These are phyloP conservation scores for Eristalinus aeneus DNA, from an alignment of 2,888 invertebrate genomes.

Conservation along the genomic window DNA sequence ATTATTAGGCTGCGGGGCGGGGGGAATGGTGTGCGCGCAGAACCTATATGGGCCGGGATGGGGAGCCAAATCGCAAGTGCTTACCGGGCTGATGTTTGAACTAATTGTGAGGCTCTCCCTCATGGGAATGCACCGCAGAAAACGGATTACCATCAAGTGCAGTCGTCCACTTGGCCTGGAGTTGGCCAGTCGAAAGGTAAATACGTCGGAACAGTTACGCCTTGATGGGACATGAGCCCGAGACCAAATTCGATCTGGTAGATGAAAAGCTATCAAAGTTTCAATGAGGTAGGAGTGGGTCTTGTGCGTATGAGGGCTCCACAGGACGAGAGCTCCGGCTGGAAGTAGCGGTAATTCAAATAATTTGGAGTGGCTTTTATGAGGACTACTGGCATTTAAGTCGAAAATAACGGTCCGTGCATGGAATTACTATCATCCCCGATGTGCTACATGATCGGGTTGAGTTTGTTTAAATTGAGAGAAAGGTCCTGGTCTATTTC, in stretches of 20 bases:
- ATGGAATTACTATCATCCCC: not conserved
- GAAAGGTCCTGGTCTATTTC: too few relatives aligned
- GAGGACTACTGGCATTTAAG: not conserved
- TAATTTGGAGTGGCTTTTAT: not conserved
- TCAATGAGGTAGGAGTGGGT: not conserved
- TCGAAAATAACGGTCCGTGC: not conserved
- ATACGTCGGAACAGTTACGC: not conserved
- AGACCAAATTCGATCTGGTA: not conserved
- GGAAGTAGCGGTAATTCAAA: not conserved
- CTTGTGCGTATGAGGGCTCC: not conserved
- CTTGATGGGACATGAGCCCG: not conserved
- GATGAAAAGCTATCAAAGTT: not conserved
- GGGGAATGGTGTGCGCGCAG: constrained; percentile 1
- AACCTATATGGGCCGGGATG: constrained; percentile 21
- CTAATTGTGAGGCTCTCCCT: not conserved
- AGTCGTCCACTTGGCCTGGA: not conserved
- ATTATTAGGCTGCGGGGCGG: constrained; percentile 47
- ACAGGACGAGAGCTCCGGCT: not conserved
- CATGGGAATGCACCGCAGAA: not conserved
- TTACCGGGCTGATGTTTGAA: not conserved
- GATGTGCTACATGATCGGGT: too few relatives aligned
- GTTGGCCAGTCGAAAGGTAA: not conserved
- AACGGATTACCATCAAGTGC: not conserved
- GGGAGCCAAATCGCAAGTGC: not conserved
- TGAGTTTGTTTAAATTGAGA: too few relatives aligned